Conservation (phyloP, 2,888 invertebrate genomes). For the Patella depressa region DNA sequence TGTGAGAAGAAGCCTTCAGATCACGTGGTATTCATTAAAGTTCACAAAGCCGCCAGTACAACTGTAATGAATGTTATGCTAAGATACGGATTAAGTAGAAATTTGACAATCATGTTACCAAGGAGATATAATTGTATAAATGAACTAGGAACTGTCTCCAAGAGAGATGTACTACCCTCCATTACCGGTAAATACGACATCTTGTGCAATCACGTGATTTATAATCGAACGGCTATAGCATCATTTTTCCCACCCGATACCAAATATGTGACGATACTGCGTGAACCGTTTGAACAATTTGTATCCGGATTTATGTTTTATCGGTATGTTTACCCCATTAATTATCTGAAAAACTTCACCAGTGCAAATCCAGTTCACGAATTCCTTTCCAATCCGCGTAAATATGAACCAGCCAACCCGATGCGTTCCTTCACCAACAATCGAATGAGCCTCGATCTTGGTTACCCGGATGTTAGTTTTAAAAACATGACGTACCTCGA, state of each 20-base stretch:
- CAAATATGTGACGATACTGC: conserved; percentile 43
- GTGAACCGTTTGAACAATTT: conserved; percentile 48
- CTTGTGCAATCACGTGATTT: conserved; percentile 52
- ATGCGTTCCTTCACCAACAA: conserved; percentile 40
- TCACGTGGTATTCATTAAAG: conserved; percentile 48
- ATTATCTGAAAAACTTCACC: conserved; percentile 34
- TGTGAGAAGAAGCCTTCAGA: no score
- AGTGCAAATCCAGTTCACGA: conserved; percentile 31
- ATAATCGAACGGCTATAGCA: conserved; percentile 35
- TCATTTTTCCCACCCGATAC: conserved; percentile 43
- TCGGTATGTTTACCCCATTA: conserved; percentile 32
- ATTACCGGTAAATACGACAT: conserved; percentile 46
- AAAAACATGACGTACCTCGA: conserved; percentile 29
- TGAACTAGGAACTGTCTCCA: conserved; percentile 27
- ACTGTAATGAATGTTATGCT: conserved; percentile 48
- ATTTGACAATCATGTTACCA: conserved; percentile 44
- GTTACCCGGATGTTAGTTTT: conserved; percentile 6
- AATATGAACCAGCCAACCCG: conserved; percentile 40
- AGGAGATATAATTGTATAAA: conserved; percentile 41
- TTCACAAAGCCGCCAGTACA: conserved; percentile 51
- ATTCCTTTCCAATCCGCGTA: conserved; percentile 40
- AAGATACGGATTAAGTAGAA: conserved; percentile 40
- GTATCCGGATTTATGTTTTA: conserved; percentile 43
- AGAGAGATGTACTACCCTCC: conserved; percentile 35
- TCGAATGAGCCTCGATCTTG: conserved; percentile 43